Evolutionary conservation across 2,797 vertebrate species (phyloP).

Genomic region (Neosilurus hyrtlii): DNA sequence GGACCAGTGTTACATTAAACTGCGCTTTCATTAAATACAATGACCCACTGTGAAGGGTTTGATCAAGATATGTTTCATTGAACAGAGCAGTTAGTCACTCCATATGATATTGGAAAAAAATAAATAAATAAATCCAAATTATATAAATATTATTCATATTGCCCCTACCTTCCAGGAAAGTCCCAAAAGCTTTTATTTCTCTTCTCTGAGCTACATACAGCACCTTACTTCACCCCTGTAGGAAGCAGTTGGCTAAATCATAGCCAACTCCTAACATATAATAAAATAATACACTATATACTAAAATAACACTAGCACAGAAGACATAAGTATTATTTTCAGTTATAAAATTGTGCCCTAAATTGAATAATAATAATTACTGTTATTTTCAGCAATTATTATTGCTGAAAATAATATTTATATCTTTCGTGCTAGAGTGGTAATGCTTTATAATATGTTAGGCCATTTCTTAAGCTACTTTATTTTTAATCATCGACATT

Average conservation of each 20-base stretch:
- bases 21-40: constrained; percentile 56
- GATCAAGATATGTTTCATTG: neutral
- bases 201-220: neutral
- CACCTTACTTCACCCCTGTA: neutral
- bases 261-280: too few relatives aligned
- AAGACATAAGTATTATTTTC: too few relatives aligned
- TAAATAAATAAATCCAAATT: neutral
- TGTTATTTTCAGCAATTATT: too few relatives aligned
- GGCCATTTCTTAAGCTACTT: neutral
- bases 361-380: too few relatives aligned
- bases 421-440: neutral
- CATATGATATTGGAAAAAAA: neutral
- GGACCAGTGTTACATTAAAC: constrained; percentile 61
- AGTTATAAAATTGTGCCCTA: too few relatives aligned
- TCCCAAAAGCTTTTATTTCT: neutral
- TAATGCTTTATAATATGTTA: neutral
- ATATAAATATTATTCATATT: too few relatives aligned
- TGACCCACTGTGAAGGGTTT: constrained; percentile 17
- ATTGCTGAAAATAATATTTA: neutral
- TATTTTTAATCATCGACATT: constrained; percentile 10
- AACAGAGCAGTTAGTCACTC: neutral
- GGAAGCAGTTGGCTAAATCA: neutral
- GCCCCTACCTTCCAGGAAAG: neutral
- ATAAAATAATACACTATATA: too few relatives aligned
- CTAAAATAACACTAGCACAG: too few relatives aligned